phyloP scores from a whole-genome alignment of 2,797 vertebrate genomes.

The Pseudotriccus pelzelni region DNA sequence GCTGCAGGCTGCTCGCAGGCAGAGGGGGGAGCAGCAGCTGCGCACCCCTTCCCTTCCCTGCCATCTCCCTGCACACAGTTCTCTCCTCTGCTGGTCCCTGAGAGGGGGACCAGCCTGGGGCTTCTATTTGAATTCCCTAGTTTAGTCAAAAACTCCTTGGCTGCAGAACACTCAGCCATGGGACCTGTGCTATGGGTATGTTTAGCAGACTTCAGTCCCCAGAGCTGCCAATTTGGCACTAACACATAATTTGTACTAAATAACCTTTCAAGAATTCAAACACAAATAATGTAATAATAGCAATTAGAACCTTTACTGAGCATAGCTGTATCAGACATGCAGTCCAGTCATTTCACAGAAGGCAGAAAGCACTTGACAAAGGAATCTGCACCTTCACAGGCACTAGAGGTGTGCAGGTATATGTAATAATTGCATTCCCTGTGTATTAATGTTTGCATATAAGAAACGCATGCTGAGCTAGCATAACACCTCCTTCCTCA shows the following conservation, averaged over 20 bases:
- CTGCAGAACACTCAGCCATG: rapidly evolving
- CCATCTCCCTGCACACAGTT: rapidly evolving
- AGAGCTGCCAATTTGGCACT: neutral
- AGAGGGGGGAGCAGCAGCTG: neutral
- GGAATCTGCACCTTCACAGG: conserved; percentile 8
- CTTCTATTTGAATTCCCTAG: neutral
- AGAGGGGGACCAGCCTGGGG: rapidly evolving
- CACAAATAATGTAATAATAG: conserved; percentile 60
- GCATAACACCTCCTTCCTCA: conserved; percentile 56
- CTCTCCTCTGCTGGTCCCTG: rapidly evolving
- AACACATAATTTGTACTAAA: conserved; percentile 16
- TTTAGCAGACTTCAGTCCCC: neutral
- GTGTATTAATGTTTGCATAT: conserved; percentile 65
- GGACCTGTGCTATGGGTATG: neutral
- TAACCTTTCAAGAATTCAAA: conserved; percentile 24
- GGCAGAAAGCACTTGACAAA: conserved; percentile 32
- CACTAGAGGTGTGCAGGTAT: conserved; percentile 43
- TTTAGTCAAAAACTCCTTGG: neutral
- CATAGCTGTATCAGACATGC: neutral
- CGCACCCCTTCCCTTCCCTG: neutral
- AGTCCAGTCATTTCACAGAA: conserved; percentile 47
- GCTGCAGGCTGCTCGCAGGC: neutral
- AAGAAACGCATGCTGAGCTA: conserved; percentile 66
- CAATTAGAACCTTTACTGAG: conserved; percentile 52
- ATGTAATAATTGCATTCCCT: conserved; percentile 54